phyloP scores from a whole-genome alignment of 2,888 invertebrate genomes.

The Neoascia interrupta region DNA sequence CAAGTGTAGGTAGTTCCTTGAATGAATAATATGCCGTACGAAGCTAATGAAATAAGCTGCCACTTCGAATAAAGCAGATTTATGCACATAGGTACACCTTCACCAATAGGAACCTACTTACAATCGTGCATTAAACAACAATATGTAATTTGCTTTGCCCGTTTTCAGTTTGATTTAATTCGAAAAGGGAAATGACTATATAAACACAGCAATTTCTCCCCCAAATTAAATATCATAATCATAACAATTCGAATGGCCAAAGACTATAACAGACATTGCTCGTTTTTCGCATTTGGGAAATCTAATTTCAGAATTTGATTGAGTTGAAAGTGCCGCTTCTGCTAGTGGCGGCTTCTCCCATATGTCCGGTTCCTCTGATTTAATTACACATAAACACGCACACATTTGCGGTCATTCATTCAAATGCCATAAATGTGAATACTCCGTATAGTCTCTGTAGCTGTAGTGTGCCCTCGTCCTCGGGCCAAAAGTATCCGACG shows the following conservation, averaged over 20 bases:
- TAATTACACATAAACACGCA: slow-evolving; percentile 49
- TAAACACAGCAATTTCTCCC: too few relatives aligned
- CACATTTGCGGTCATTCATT: slow-evolving; percentile 50
- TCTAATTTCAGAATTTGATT: slow-evolving; percentile 55
- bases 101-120: too few relatives aligned
- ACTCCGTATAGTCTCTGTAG: background rate
- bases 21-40: too few relatives aligned
- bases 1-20: too few relatives aligned
- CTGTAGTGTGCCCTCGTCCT: background rate
- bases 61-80: too few relatives aligned
- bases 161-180: too few relatives aligned
- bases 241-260: background rate
- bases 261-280: background rate
- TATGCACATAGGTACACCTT: too few relatives aligned
- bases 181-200: too few relatives aligned
- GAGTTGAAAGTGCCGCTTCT: slow-evolving; percentile 29
- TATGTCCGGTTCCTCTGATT: slow-evolving; percentile 52
- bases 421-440: slow-evolving; percentile 24
- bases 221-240: background rate
- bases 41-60: too few relatives aligned
- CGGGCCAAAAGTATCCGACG: background rate
- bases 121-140: too few relatives aligned
- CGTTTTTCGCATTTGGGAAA: slow-evolving; percentile 35
- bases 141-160: too few relatives aligned
- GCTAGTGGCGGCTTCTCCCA: slow-evolving; percentile 32